Conservation (phyloP, 2,888 invertebrate species). For the Erebia epiphron region DNA sequence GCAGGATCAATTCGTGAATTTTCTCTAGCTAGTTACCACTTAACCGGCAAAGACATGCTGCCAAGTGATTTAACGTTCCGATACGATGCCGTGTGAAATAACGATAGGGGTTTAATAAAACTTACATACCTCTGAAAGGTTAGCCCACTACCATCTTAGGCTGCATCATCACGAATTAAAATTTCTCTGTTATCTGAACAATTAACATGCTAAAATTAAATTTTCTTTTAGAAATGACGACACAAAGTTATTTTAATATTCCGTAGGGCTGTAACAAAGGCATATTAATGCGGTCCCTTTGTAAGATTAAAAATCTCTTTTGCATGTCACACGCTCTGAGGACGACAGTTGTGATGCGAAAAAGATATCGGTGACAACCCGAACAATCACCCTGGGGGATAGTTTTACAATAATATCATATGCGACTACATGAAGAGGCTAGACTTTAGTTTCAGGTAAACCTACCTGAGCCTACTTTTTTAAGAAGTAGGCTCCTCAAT, state of each 20-base stretch:
- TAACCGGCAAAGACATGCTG: no score
- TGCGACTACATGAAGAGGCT: no score
- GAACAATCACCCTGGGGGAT: constrained; percentile 11
- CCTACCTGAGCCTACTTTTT: no score
- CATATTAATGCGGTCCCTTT: constrained; percentile 19
- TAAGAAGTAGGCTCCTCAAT: no score
- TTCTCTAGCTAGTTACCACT: no score
- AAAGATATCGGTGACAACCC: constrained; percentile 17
- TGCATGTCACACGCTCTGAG: constrained; percentile 20
- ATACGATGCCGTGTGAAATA: no score
- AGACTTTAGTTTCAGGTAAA: no score
- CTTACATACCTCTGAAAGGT: no score
- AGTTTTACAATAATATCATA: neutral
- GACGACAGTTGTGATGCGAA: constrained; percentile 15
- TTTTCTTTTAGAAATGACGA: neutral
- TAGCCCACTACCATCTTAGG: no score
- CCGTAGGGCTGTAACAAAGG: constrained; percentile 1
- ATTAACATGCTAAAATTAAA: neutral
- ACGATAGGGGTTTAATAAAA: no score
- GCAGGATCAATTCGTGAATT: no score
- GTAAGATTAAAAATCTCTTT: constrained; percentile 27
- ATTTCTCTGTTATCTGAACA: neutral
- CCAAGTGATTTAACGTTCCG: no score
- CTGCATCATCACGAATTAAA: neutral
- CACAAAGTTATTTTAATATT: constrained; percentile 9